phyloP scores from a whole-genome alignment of 2,888 invertebrate species.

The Tachina grossa region DNA sequence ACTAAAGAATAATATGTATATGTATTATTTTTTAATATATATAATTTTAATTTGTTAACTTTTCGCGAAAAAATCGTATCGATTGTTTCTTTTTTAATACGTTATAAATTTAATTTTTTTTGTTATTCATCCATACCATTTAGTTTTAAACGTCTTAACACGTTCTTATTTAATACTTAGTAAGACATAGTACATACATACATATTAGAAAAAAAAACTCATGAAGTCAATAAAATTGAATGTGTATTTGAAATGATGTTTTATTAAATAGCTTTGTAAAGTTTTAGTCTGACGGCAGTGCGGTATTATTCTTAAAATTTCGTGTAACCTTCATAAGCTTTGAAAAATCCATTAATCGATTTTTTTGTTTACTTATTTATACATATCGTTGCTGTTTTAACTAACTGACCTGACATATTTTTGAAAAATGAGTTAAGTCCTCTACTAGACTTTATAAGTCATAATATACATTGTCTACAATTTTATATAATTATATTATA shows the following conservation, averaged over 20 bases:
- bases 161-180: slow-evolving; percentile 35
- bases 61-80: background rate
- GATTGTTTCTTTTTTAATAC: background rate
- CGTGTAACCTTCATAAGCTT: too few relatives aligned
- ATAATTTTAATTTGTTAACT: background rate
- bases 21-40: background rate
- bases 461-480: too few relatives aligned
- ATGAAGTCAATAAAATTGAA: slow-evolving; percentile 64
- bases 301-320: too few relatives aligned
- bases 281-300: background rate
- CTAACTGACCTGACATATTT: too few relatives aligned
- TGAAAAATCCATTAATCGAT: too few relatives aligned
- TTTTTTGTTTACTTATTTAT: too few relatives aligned
- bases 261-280: background rate
- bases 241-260: slow-evolving; percentile 46
- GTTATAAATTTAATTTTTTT: slow-evolving; percentile 11
- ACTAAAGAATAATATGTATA: background rate
- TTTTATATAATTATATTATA: too few relatives aligned
- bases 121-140: slow-evolving; percentile 32
- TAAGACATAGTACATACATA: slow-evolving; percentile 1
- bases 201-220: slow-evolving; percentile 18
- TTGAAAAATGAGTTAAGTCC: too few relatives aligned
- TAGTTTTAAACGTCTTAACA: slow-evolving; percentile 31
- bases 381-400: too few relatives aligned
- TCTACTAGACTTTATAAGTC: too few relatives aligned